Percentiles rank a stretch among this genome's conserved stretches.
Conservation (phyloP, 2,113 vertebrate genomes). For the Leiothrix lutea region DNA sequence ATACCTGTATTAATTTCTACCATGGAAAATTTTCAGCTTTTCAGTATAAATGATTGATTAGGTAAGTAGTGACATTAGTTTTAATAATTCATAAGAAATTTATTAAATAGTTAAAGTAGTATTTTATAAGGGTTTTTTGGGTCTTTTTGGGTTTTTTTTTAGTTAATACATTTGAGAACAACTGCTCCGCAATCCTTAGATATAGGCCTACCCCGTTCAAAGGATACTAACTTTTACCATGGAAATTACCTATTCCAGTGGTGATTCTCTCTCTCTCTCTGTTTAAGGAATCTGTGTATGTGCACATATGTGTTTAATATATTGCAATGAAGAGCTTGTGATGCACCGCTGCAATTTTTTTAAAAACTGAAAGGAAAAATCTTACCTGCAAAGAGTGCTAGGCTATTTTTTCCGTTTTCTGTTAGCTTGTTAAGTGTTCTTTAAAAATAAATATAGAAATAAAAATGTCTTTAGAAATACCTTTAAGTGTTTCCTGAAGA, state of each 20-base stretch:
- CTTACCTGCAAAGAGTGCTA: background rate
- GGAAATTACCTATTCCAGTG: background rate
- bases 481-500: background rate
- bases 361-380: background rate
- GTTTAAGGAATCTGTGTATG: background rate
- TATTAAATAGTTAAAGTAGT: constrained; percentile 56
- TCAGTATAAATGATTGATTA: constrained; percentile 79
- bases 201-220: background rate
- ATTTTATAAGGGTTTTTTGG: background rate
- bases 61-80: constrained; percentile 78
- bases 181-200: constrained; percentile 26
- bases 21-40: constrained; percentile 69
- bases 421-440: background rate
- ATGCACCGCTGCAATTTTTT: background rate
- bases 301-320: background rate
- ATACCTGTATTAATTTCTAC: constrained; percentile 70
- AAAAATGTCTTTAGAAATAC: background rate
- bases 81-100: constrained; percentile 56
- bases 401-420: background rate
- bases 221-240: background rate
- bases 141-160: no score
- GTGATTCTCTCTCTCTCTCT: background rate
- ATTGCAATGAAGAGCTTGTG: background rate
- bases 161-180: constrained; percentile 28
- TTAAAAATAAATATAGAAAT: background rate